A percentile compares a stretch with the other conserved stretches of the same genome.
Evolutionary conservation across 2,797 vertebrate genomes (phyloP).

Genomic region (Arrhamphus sclerolepis): DNA sequence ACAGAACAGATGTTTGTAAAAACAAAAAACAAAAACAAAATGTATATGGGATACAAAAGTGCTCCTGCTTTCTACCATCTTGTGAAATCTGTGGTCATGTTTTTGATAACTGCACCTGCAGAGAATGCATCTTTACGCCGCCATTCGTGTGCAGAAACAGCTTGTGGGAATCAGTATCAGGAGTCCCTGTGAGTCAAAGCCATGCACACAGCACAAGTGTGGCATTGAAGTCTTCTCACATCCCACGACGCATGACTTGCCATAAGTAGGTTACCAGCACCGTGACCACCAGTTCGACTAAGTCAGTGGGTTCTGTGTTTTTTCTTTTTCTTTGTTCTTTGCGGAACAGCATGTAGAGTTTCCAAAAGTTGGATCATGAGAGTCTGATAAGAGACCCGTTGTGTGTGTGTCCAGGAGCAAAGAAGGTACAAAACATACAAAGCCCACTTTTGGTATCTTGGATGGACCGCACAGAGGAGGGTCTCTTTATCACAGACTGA

Average conservation of each 20-base stretch:
- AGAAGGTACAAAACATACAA: background rate
- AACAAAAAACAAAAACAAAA: no score
- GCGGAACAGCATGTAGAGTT: background rate
- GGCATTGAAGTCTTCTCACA: background rate
- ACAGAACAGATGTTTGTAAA: no score
- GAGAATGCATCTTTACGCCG: no score
- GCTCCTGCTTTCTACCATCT: no score
- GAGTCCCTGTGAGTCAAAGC: conserved; percentile 10
- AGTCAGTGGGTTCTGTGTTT: conserved; percentile 8
- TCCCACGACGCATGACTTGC: conserved; percentile 24
- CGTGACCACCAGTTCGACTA: conserved; percentile 36
- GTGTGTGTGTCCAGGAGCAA: background rate
- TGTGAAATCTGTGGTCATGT: background rate
- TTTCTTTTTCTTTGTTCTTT: background rate
- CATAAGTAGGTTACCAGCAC: conserved; percentile 43
- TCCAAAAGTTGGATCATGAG: conserved; percentile 1
- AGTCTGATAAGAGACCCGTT: background rate
- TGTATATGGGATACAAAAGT: no score
- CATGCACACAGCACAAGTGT: background rate
- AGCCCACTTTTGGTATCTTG: conserved; percentile 4
- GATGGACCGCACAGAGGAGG: background rate
- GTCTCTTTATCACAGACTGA: background rate
- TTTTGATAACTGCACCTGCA: background rate
- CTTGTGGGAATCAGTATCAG: background rate
- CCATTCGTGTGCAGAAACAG: background rate